phyloP scores from a whole-genome alignment of 2,113 vertebrate genomes.

The Eulacestoma nigropectus region DNA sequence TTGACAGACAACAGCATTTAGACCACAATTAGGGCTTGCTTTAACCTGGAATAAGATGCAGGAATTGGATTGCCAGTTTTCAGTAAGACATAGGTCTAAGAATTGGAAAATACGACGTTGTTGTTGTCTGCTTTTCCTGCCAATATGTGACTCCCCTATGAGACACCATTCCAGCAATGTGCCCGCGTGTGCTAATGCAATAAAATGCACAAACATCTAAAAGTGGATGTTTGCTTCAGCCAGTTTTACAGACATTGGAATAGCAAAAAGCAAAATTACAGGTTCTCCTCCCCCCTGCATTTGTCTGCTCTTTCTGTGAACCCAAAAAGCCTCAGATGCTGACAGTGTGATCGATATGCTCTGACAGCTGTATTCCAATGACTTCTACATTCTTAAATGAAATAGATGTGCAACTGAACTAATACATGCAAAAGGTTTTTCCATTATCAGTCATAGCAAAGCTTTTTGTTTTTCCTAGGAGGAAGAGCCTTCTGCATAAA shows the following conservation, averaged over 20 bases:
- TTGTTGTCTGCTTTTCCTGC: background rate
- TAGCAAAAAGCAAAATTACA: background rate
- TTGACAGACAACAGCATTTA: background rate
- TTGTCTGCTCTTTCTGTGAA: background rate
- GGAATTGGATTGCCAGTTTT: background rate
- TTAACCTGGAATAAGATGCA: background rate
- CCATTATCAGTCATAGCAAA: background rate
- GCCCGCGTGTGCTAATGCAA: background rate
- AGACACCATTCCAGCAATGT: background rate
- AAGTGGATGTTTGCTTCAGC: background rate
- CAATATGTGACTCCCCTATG: rapidly evolving
- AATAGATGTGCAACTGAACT: background rate
- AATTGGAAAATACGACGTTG: background rate
- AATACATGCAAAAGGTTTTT: background rate
- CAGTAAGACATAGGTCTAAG: background rate
- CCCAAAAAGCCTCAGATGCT: background rate
- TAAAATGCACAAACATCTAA: background rate
- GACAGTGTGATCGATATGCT: background rate
- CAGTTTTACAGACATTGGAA: background rate
- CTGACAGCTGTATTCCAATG: background rate
- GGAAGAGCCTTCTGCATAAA: background rate
- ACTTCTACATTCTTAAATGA: background rate
- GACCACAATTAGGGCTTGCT: background rate
- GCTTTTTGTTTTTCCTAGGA: background rate
- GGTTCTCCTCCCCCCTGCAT: background rate